Evolutionary conservation across 2,113 vertebrate species (phyloP).

Genomic region (Cyanocitta stelleri): DNA sequence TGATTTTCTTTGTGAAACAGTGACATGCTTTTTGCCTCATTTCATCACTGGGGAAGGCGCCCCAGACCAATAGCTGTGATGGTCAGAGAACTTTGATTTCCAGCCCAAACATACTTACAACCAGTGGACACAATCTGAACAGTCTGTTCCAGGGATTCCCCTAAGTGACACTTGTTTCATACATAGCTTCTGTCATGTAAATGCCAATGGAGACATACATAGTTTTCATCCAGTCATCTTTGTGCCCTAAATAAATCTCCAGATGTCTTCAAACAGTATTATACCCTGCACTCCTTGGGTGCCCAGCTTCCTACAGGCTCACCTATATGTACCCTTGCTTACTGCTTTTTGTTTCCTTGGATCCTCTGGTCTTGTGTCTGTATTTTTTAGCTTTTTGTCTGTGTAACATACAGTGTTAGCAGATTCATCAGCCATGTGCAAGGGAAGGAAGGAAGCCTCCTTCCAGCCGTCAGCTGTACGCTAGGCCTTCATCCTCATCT

Average conservation of each 20-base stretch:
- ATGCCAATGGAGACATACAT: background rate
- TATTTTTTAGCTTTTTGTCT: background rate
- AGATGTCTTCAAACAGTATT: background rate
- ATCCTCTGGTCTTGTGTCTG: background rate
- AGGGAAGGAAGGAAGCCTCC: background rate
- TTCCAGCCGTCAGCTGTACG: fast-evolving
- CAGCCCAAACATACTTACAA: background rate
- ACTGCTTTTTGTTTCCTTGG: background rate
- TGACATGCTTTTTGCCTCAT: background rate
- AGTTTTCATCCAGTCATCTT: background rate
- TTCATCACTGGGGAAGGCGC: background rate
- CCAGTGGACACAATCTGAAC: background rate
- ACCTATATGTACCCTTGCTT: background rate
- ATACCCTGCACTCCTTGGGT: background rate
- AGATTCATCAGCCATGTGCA: background rate
- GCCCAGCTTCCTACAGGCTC: background rate
- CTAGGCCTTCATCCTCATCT: background rate
- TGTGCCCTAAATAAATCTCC: background rate
- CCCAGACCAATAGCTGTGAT: background rate
- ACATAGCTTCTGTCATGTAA: background rate
- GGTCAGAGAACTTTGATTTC: background rate
- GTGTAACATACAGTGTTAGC: background rate
- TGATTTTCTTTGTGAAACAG: background rate
- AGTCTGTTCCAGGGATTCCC: background rate
- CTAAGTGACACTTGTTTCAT: background rate